A percentile compares a stretch with the other conserved stretches of the same genome.
Conservation (phyloP, 2,113 vertebrate genomes). For the Bettongia penicillata region DNA sequence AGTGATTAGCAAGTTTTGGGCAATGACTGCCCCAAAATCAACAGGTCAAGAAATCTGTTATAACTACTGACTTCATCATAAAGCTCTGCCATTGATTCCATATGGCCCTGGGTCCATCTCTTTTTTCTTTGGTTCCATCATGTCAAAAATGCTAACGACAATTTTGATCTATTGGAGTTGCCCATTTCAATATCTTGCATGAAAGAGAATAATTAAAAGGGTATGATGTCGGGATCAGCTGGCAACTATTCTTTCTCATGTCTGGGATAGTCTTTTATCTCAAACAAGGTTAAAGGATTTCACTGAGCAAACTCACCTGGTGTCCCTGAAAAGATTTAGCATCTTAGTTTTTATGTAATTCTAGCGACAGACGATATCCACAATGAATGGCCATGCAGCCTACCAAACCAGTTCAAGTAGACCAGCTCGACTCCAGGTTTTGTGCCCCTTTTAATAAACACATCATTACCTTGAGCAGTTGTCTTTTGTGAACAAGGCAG, state of each 20-base stretch:
- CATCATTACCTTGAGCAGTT: neutral
- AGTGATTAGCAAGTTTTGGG: neutral
- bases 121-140: conserved; percentile 34
- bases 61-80: neutral
- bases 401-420: neutral
- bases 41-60: neutral
- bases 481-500: neutral
- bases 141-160: conserved; percentile 3
- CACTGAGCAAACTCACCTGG: neutral
- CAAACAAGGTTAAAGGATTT: neutral
- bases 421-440: conserved; percentile 5
- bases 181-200: neutral
- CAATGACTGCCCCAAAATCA: neutral
- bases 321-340: neutral
- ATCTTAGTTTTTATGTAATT: conserved; percentile 16
- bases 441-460: conserved; percentile 20
- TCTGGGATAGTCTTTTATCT: neutral
- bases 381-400: neutral
- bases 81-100: neutral
- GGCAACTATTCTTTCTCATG: neutral
- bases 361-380: neutral
- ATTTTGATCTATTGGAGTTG: neutral
- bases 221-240: neutral
- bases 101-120: neutral
- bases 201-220: neutral